Percentiles rank a stretch among this genome's conserved stretches.
phyloP scores from a whole-genome alignment of 2,113 vertebrate species.

The Platysternon megacephalum region DNA sequence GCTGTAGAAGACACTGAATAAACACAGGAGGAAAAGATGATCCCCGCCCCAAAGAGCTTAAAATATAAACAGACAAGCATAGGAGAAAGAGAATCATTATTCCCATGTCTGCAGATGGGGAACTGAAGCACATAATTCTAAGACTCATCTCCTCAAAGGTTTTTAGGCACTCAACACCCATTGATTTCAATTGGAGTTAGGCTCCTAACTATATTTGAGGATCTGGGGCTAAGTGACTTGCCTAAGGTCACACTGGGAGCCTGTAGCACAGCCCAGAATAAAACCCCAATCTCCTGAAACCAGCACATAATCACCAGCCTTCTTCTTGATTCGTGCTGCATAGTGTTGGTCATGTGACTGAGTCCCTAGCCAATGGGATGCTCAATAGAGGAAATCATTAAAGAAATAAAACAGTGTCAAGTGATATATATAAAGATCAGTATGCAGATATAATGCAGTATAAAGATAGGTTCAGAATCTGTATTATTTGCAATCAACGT shows the following conservation, averaged over 20 bases:
- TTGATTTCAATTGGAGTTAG: not conserved
- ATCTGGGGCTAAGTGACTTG: not conserved
- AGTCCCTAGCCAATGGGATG: accelerated
- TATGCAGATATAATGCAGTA: no score
- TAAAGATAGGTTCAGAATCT: accelerated
- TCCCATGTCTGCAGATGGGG: not conserved
- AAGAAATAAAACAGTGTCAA: not conserved
- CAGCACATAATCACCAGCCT: not conserved
- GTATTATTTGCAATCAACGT: not conserved
- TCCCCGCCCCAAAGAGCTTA: not conserved
- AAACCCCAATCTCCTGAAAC: not conserved
- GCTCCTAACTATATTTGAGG: not conserved
- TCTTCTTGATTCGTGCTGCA: not conserved
- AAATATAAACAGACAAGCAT: not conserved
- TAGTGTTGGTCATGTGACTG: not conserved
- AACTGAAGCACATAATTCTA: not conserved
- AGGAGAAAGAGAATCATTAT: not conserved
- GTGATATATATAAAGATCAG: no score
- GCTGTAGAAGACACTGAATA: not conserved
- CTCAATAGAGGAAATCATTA: not conserved
- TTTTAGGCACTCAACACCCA: not conserved
- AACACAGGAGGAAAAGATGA: not conserved
- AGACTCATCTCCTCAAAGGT: not conserved
- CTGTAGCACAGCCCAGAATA: not conserved
- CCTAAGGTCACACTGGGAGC: not conserved